These are phyloP conservation scores for Takifugu flavidus DNA, from an alignment of 2,113 vertebrate genomes.

Conservation along the genomic window DNA sequence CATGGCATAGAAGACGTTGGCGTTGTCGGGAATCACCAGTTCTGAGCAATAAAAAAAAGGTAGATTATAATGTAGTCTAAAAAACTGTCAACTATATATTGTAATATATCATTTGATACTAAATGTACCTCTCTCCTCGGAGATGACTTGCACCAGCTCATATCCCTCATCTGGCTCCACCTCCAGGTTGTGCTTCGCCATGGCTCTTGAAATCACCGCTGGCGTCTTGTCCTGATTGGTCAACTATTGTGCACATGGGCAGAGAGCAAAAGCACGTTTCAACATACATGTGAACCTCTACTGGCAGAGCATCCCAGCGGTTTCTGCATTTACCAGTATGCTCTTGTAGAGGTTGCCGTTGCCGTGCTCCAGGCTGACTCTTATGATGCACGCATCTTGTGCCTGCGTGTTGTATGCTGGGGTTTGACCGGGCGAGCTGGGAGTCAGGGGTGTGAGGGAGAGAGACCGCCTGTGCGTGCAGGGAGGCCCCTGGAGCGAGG, in stretches of 20 bases:
- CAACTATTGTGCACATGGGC: conserved; percentile 68
- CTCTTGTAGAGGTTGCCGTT: conserved; percentile 94
- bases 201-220: conserved; percentile 84
- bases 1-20: conserved; percentile 95
- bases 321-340: conserved; percentile 80
- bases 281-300: not conserved
- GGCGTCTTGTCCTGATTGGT: conserved; percentile 93
- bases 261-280: not conserved
- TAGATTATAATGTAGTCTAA: not conserved
- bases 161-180: conserved; percentile 78
- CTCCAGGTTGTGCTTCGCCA: conserved; percentile 91
- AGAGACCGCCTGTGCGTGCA: conserved; percentile 73
- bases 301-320: too few relatives aligned
- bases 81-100: not conserved
- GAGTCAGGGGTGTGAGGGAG: conserved; percentile 69
- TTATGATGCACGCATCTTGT: conserved; percentile 85
- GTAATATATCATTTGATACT: not conserved
- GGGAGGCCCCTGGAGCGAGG: conserved; percentile 49
- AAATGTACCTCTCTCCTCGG: conserved; percentile 85
- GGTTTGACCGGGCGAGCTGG: conserved; percentile 53
- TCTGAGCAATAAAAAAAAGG: conserved; percentile 66
- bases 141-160: conserved; percentile 91
- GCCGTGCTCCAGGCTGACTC: conserved; percentile 82
- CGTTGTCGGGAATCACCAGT: conserved; percentile 85
- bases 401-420: conserved; percentile 86